These are phyloP conservation scores for Mesoclemmys tuberculata DNA, from an alignment of 2,113 vertebrate genomes.

Conservation along the genomic window DNA sequence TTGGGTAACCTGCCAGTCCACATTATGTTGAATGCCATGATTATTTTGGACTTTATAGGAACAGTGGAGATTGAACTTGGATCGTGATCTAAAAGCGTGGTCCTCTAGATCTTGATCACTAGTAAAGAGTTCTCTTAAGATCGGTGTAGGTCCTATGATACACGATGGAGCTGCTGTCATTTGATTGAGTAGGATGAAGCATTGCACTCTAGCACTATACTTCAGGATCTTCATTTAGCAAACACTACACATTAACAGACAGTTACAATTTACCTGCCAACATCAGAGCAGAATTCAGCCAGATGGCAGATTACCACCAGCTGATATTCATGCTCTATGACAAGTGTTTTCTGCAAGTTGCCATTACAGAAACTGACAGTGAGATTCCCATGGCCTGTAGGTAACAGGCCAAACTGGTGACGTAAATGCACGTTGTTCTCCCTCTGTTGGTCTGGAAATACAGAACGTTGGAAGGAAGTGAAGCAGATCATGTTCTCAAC, in stretches of 20 bases:
- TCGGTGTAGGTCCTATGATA: neutral
- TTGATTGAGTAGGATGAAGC: neutral
- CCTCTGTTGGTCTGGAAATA: neutral
- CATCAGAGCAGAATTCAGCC: neutral
- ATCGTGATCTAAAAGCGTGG: neutral
- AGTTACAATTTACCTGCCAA: neutral
- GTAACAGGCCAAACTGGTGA: neutral
- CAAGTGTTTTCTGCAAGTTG: neutral
- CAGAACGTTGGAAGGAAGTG: neutral
- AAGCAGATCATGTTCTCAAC: neutral
- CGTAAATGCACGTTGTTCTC: neutral
- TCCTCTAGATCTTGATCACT: neutral
- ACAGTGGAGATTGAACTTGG: neutral
- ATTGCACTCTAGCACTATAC: neutral
- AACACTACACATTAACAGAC: neutral
- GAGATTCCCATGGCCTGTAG: neutral
- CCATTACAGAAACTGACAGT: neutral
- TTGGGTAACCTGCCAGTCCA: no score
- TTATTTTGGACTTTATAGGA: neutral
- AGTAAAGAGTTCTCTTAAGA: neutral
- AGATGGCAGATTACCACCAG: neutral
- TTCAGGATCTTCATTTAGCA: neutral
- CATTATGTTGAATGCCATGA: neutral
- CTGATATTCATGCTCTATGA: rapidly evolving
- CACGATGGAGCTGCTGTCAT: neutral